Conservation (phyloP, 2,113 vertebrate species). For the Ranitomeya imitator region DNA sequence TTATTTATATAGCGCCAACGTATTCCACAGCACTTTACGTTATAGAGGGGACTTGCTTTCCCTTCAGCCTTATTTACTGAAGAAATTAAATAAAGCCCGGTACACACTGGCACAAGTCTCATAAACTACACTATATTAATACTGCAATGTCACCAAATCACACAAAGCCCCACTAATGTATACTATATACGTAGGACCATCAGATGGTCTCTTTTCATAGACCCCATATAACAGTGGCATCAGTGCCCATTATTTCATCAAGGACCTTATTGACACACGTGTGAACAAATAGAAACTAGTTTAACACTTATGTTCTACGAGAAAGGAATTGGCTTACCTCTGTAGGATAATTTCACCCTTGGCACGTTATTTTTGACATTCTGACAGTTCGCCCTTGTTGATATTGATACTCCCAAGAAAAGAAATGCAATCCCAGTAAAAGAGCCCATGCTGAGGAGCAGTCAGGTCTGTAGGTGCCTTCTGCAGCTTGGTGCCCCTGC, state of each 20-base stretch:
- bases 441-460: slow-evolving; percentile 84
- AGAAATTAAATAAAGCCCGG: slow-evolving; percentile 23
- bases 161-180: not conserved
- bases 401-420: slow-evolving; percentile 79
- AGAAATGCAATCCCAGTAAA: slow-evolving; percentile 79
- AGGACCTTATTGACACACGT: slow-evolving; percentile 27
- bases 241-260: not conserved
- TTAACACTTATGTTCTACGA: slow-evolving; percentile 37
- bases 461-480: slow-evolving; percentile 22
- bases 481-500: slow-evolving; percentile 61
- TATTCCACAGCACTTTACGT: too few relatives aligned
- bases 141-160: not conserved
- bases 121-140: slow-evolving; percentile 26
- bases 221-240: not conserved
- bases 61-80: slow-evolving; percentile 1
- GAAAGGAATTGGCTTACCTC: slow-evolving; percentile 79
- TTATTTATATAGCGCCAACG: too few relatives aligned
- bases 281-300: slow-evolving; percentile 37
- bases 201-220: not conserved
- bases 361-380: slow-evolving; percentile 87
- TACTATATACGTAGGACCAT: not conserved
- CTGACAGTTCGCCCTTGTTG: slow-evolving; percentile 76
- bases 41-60: not conserved
- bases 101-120: slow-evolving; percentile 18
- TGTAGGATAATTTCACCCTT: slow-evolving; percentile 91